These are phyloP conservation scores for Leptonema lineaticorne DNA, from an alignment of 1,140 invertebrate species.

Conservation along the genomic window DNA sequence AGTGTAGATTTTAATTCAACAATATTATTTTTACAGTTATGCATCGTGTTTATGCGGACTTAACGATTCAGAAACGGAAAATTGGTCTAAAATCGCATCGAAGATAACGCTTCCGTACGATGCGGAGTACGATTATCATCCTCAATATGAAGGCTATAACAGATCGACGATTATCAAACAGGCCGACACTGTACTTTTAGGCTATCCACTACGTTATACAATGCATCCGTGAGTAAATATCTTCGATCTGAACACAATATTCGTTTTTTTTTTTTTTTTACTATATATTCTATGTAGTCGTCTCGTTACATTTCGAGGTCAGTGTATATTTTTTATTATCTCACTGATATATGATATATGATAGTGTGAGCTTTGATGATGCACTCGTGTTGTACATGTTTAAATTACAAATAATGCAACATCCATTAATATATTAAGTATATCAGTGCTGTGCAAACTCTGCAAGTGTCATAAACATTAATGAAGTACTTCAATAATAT, in stretches of 20 bases:
- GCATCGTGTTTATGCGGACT: conserved; percentile 52
- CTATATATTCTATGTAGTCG: neutral
- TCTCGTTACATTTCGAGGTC: too few relatives aligned
- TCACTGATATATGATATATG: neutral
- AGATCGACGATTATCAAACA: conserved; percentile 55
- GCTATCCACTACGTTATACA: conserved; percentile 57
- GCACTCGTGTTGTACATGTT: too few relatives aligned
- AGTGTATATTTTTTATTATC: neutral
- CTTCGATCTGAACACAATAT: too few relatives aligned
- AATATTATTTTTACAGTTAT: conserved; percentile 46
- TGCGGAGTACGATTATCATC: conserved; percentile 54
- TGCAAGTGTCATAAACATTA: too few relatives aligned
- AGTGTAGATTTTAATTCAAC: neutral
- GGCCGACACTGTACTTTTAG: conserved; percentile 58
- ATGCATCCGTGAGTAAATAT: conserved; percentile 48
- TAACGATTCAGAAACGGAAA: conserved; percentile 46
- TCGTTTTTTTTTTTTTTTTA: neutral
- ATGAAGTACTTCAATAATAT: too few relatives aligned
- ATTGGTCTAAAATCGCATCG: conserved; percentile 55
- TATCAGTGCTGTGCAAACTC: too few relatives aligned
- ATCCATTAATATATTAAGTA: too few relatives aligned
- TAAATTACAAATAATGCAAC: too few relatives aligned
- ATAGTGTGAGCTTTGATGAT: too few relatives aligned
- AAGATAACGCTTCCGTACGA: conserved; percentile 55
- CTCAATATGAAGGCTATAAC: conserved; percentile 55